phyloP scores from a whole-genome alignment of 2,888 invertebrate species.

The Cistogaster globosa region DNA sequence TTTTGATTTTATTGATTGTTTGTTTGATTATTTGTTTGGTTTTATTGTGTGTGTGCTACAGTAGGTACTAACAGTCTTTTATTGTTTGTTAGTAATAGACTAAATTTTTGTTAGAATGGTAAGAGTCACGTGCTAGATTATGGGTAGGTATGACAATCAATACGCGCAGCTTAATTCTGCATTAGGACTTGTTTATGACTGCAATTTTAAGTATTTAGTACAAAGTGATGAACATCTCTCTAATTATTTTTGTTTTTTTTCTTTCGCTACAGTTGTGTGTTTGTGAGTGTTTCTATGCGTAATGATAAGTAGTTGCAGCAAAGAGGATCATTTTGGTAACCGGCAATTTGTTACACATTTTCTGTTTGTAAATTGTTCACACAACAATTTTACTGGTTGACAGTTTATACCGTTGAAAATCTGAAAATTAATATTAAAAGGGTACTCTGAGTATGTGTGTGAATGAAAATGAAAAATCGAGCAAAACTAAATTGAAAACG shows the following conservation, averaged over 20 bases:
- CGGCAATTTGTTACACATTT: conserved; percentile 72
- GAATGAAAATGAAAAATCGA: conserved; percentile 64
- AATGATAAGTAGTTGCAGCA: conserved; percentile 16
- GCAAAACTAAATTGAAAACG: conserved; percentile 67
- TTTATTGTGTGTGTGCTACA: background rate
- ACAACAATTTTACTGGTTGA: conserved; percentile 47
- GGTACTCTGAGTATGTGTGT: conserved; percentile 15
- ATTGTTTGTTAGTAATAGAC: conserved; percentile 59
- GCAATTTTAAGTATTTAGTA: conserved; percentile 32
- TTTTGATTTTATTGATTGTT: conserved; percentile 68
- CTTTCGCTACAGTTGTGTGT: background rate
- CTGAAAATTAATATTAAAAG: conserved; percentile 45
- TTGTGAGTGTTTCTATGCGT: conserved; percentile 15
- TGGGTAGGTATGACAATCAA: conserved; percentile 70
- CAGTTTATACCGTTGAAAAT: conserved; percentile 30
- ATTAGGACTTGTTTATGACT: conserved; percentile 60
- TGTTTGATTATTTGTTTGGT: conserved; percentile 43
- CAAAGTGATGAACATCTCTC: conserved; percentile 5
- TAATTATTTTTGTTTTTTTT: conserved; percentile 9
- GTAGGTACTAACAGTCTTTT: conserved; percentile 47
- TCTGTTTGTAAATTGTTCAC: conserved; percentile 50
- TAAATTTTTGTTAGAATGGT: conserved; percentile 44
- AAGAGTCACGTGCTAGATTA: conserved; percentile 70
- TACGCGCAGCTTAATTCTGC: conserved; percentile 71
- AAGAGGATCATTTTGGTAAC: conserved; percentile 55